These are phyloP conservation scores for Trilocha varians DNA, from an alignment of 2,888 invertebrate genomes.

Conservation along the genomic window DNA sequence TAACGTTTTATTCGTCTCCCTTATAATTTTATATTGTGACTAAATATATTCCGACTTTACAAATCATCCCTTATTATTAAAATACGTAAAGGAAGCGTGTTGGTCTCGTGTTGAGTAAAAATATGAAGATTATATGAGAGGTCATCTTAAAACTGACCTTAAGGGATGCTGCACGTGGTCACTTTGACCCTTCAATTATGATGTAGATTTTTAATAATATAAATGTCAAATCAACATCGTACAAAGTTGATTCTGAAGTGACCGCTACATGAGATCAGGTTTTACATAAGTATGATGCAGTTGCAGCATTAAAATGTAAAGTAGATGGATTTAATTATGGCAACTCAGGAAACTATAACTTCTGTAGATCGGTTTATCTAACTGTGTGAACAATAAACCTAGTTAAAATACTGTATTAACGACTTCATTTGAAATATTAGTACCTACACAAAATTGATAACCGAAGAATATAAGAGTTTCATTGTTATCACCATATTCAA, in stretches of 20 bases:
- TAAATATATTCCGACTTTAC: slow-evolving; percentile 7
- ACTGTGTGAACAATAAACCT: too few species aligned
- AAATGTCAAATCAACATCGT: not conserved
- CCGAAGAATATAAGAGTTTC: too few species aligned
- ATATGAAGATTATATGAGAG: not conserved
- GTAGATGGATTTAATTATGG: too few species aligned
- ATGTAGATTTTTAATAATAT: slow-evolving; percentile 12
- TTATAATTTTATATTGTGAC: slow-evolving; percentile 17
- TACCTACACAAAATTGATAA: too few species aligned
- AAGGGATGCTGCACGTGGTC: slow-evolving; percentile 24
- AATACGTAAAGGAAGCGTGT: slow-evolving; percentile 23
- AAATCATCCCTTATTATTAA: slow-evolving; percentile 5
- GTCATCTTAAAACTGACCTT: slow-evolving; percentile 21
- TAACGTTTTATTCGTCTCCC: slow-evolving; percentile 8
- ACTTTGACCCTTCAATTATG: slow-evolving; percentile 21
- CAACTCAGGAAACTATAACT: too few species aligned
- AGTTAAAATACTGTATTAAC: too few species aligned
- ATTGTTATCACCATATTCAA: too few species aligned
- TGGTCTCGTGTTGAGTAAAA: slow-evolving; percentile 17
- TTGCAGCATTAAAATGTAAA: too few species aligned
- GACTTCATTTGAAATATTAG: too few species aligned
- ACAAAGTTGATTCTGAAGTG: not conserved
- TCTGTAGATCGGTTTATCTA: too few species aligned
- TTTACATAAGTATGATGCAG: too few species aligned
- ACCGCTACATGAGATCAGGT: too few species aligned